These are phyloP conservation scores for Eulithis testata DNA, from an alignment of 2,888 invertebrate species.

Conservation along the genomic window DNA sequence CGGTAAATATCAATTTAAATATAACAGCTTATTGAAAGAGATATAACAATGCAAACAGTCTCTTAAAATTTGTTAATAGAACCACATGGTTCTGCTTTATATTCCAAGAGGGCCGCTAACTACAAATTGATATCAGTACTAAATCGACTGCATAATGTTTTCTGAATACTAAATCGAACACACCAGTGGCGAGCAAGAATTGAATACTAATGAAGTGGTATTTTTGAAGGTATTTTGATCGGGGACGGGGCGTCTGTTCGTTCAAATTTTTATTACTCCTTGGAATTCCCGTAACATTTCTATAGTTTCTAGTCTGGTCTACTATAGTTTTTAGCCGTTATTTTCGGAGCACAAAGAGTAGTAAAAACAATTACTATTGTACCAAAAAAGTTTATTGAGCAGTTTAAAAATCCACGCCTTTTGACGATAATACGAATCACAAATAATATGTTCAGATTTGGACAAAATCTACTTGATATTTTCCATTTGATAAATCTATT, in stretches of 20 bases:
- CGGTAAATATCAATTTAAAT: too few relatives aligned
- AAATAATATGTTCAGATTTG: too few relatives aligned
- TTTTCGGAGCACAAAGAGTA: too few relatives aligned
- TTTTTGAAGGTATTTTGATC: slow-evolving; percentile 53
- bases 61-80: slow-evolving; percentile 41
- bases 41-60: slow-evolving; percentile 2
- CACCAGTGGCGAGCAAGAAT: slow-evolving; percentile 52
- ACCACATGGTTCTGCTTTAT: slow-evolving; percentile 52
- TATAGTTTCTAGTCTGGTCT: slow-evolving; percentile 6
- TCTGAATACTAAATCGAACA: slow-evolving; percentile 69
- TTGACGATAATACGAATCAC: too few relatives aligned
- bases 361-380: too few relatives aligned
- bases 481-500: neutral
- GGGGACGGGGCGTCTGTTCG: slow-evolving; percentile 47
- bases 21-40: neutral
- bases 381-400: too few relatives aligned
- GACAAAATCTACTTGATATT: neutral
- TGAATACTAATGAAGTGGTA: slow-evolving; percentile 66
- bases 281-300: slow-evolving; percentile 12
- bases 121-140: slow-evolving; percentile 80
- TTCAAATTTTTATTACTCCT: slow-evolving; percentile 37
- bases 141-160: slow-evolving; percentile 67
- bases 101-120: slow-evolving; percentile 62
- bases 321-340: too few relatives aligned
- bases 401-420: too few relatives aligned